phyloP scores from a whole-genome alignment of 2,888 invertebrate species.

The Chelonus formosanus region DNA sequence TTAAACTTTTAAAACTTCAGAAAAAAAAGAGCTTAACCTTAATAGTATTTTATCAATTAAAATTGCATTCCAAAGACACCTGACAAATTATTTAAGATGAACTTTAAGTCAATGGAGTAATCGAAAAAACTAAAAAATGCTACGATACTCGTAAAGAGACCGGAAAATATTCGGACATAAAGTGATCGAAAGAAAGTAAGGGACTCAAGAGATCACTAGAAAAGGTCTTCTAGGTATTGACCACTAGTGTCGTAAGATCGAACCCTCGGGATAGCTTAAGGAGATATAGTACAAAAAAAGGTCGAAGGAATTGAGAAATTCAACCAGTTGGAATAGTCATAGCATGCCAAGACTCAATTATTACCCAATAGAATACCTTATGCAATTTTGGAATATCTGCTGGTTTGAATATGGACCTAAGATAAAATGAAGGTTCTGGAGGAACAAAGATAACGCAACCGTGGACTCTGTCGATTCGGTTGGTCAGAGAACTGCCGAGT shows the following conservation, averaged over 20 bases:
- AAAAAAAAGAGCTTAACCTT: too few relatives aligned
- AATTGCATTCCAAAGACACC: too few relatives aligned
- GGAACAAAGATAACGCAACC: slow-evolving; percentile 22
- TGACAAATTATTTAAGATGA: too few relatives aligned
- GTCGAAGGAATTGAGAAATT: slow-evolving; percentile 24
- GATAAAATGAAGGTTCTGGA: slow-evolving; percentile 9
- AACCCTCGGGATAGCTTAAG: slow-evolving; percentile 2
- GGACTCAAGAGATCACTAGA: neutral
- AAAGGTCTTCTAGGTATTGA: neutral
- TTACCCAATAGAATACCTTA: slow-evolving; percentile 44
- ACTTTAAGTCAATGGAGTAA: too few relatives aligned
- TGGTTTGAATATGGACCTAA: slow-evolving; percentile 37
- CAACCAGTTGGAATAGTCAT: slow-evolving; percentile 29
- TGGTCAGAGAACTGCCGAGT: slow-evolving; percentile 36
- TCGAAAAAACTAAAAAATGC: too few relatives aligned
- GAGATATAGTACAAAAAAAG: slow-evolving; percentile 4
- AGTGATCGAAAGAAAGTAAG: too few relatives aligned
- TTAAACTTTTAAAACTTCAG: too few relatives aligned
- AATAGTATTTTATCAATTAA: too few relatives aligned
- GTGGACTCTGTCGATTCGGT: slow-evolving; percentile 35
- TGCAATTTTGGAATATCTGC: slow-evolving; percentile 52
- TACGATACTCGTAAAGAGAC: too few relatives aligned
- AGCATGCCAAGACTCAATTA: slow-evolving; percentile 55
- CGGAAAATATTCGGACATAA: too few relatives aligned
- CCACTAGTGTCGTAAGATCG: slow-evolving; percentile 1